These are phyloP conservation scores for Crossaster papposus DNA, from an alignment of 53 echinoderm and acorn worm species.

Conservation along the genomic window DNA sequence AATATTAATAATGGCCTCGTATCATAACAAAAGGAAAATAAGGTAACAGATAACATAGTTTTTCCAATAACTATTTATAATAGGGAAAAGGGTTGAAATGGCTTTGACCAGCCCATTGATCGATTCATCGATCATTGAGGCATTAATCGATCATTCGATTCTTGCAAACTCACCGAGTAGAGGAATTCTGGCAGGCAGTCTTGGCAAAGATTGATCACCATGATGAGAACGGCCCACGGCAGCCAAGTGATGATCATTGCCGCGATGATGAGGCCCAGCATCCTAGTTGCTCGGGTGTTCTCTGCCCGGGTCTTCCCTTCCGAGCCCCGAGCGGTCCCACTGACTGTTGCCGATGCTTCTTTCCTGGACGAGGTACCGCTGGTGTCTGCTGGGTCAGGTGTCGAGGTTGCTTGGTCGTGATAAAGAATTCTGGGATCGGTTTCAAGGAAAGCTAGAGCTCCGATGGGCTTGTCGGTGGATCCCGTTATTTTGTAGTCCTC, in stretches of 20 bases:
- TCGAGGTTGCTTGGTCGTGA: not conserved
- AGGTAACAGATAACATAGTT: too few relatives aligned
- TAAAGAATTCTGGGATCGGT: not conserved
- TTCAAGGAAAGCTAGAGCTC: not conserved
- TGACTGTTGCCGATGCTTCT: not conserved
- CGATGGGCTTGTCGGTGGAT: not conserved
- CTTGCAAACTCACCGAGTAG: slow-evolving; percentile 52
- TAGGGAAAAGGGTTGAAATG: too few relatives aligned
- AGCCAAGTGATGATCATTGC: slow-evolving; percentile 63
- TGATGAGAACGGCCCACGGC: slow-evolving; percentile 66
- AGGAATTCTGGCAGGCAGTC: slow-evolving; percentile 47
- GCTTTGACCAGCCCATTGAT: not conserved
- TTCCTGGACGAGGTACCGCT: not conserved
- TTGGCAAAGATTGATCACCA: slow-evolving; percentile 54
- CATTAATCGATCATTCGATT: not conserved
- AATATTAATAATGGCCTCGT: too few relatives aligned
- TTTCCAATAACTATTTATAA: too few relatives aligned
- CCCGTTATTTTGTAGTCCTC: not conserved
- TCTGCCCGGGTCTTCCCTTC: slow-evolving; percentile 10
- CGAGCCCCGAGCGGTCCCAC: not conserved
- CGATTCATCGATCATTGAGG: not conserved
- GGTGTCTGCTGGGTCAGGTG: not conserved
- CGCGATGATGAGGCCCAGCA: slow-evolving; percentile 50
- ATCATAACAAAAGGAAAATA: too few relatives aligned
- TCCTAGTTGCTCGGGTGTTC: slow-evolving; percentile 28